A percentile compares a stretch with the other conserved stretches of the same genome.
phyloP scores from a whole-genome alignment of 2,113 vertebrate genomes.

The Ceyx cyanopectus region DNA sequence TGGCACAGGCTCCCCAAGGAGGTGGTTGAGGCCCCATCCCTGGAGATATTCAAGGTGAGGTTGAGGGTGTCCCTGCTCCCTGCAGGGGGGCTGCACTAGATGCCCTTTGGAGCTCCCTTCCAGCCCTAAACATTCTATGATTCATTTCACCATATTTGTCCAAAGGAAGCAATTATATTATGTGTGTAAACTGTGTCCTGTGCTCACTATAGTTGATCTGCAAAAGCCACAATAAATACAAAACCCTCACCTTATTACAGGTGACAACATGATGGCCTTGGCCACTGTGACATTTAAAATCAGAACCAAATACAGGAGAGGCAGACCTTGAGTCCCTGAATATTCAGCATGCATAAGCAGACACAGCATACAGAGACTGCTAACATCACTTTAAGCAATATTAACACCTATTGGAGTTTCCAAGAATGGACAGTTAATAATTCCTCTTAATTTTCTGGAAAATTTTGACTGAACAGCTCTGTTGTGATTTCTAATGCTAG shows the following conservation, averaged over 20 bases:
- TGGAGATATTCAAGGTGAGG: too few species aligned
- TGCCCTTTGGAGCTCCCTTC: too few species aligned
- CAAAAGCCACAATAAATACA: neutral
- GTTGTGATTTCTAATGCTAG: neutral
- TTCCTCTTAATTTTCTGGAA: neutral
- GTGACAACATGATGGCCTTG: neutral
- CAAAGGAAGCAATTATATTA: neutral
- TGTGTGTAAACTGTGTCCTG: neutral
- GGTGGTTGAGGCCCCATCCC: too few species aligned
- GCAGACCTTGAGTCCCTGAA: neutral
- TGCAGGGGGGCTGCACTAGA: too few species aligned
- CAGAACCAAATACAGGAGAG: neutral
- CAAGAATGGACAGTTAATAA: neutral
- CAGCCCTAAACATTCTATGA: too few species aligned
- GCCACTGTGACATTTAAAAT: neutral
- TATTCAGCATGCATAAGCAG: neutral
- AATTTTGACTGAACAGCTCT: neutral
- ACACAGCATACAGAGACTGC: neutral
- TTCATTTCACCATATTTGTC: neutral
- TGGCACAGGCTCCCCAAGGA: too few species aligned
- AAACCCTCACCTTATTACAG: fast-evolving
- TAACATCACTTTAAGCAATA: neutral
- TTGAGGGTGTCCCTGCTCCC: too few species aligned
- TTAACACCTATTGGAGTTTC: neutral
- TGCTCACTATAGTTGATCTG: neutral